Percentiles rank a stretch among this genome's conserved stretches.
These are phyloP conservation scores for Meta bourneti DNA, from an alignment of 2,888 invertebrate species.

Conservation along the genomic window DNA sequence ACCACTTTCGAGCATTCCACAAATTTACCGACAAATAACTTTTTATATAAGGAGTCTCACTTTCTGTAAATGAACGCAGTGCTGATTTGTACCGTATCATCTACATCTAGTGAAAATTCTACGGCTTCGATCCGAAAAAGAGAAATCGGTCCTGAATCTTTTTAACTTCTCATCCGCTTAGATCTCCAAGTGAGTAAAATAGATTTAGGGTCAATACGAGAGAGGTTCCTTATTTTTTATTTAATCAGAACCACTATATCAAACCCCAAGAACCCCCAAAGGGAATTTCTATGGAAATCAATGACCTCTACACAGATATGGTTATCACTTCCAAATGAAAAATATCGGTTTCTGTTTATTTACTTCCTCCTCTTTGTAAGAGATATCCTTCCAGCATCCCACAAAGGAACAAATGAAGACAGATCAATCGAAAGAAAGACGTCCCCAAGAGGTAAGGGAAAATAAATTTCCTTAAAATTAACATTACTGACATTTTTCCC, in stretches of 20 bases:
- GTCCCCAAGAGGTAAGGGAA: not conserved
- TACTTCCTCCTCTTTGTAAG: not conserved
- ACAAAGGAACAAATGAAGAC: not conserved
- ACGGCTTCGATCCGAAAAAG: too few relatives aligned
- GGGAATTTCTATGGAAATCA: not conserved
- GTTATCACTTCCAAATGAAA: not conserved
- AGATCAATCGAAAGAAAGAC: not conserved
- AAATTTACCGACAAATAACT: too few relatives aligned
- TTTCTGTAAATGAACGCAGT: too few relatives aligned
- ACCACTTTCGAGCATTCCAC: too few relatives aligned
- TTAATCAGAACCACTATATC: not conserved
- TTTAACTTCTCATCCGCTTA: too few relatives aligned
- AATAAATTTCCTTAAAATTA: slow-evolving; percentile 43
- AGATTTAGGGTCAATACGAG: too few relatives aligned
- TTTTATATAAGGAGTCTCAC: too few relatives aligned
- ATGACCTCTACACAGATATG: not conserved
- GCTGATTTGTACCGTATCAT: too few relatives aligned
- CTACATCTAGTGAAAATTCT: too few relatives aligned
- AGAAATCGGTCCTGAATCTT: too few relatives aligned
- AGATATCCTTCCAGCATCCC: not conserved
- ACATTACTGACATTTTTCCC: not conserved
- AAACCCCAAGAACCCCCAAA: not conserved
- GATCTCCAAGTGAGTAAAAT: too few relatives aligned
- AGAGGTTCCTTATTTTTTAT: not conserved
- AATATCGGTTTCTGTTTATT: not conserved